Evolutionary conservation across 2,888 invertebrate species (phyloP).

Genomic region (Diaperis boleti): DNA sequence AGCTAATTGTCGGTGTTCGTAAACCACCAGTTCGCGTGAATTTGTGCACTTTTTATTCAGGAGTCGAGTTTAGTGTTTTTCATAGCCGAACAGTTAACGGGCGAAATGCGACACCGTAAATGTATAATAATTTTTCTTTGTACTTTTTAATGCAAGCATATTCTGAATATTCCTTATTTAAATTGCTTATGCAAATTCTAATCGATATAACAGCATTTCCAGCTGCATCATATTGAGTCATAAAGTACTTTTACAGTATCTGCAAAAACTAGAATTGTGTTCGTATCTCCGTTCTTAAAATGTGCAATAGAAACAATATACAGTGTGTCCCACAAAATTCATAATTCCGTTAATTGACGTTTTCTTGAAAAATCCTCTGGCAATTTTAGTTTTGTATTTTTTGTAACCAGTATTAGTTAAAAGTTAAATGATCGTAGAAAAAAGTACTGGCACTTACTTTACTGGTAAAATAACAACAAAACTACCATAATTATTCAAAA

Average conservation of each 20-base stretch:
- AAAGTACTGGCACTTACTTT: too few relatives aligned
- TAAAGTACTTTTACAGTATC: not conserved
- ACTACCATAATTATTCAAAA: too few relatives aligned
- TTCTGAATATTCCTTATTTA: constrained; percentile 10
- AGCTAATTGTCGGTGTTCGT: constrained; percentile 2
- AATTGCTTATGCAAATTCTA: constrained; percentile 27
- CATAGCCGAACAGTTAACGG: too few relatives aligned
- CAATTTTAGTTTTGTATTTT: too few relatives aligned
- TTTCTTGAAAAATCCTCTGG: too few relatives aligned
- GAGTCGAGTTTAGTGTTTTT: not conserved
- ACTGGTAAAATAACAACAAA: too few relatives aligned
- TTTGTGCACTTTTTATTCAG: constrained; percentile 12
- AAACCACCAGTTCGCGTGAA: constrained; percentile 13
- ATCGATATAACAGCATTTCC: constrained; percentile 21
- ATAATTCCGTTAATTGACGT: not conserved
- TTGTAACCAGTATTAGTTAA: too few relatives aligned
- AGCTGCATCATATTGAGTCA: constrained; percentile 24
- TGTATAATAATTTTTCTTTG: too few relatives aligned
- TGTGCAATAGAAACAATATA: not conserved
- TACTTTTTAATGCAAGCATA: not conserved
- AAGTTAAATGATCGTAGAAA: too few relatives aligned
- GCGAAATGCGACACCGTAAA: too few relatives aligned
- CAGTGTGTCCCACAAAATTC: not conserved
- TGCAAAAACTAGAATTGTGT: not conserved
- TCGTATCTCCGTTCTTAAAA: constrained; percentile 5